Percentiles rank a stretch among this genome's conserved stretches.
These are phyloP conservation scores for Larimichthys polyactis DNA, from an alignment of 2,113 vertebrate species.

Conservation along the genomic window DNA sequence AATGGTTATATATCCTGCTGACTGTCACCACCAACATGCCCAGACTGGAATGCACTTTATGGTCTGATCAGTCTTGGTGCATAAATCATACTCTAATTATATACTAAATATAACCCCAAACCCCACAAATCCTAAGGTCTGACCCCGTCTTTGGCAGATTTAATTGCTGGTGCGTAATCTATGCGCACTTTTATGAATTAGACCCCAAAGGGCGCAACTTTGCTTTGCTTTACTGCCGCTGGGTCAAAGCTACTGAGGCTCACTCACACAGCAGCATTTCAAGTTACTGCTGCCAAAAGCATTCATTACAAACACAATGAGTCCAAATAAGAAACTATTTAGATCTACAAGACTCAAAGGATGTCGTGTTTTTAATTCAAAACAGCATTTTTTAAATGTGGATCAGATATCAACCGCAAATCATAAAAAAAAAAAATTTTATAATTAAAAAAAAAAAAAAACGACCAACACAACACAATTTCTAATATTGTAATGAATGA, in stretches of 20 bases:
- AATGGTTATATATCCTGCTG: not conserved
- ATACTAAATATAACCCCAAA: not conserved
- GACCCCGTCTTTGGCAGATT: no score
- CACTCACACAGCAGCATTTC: no score
- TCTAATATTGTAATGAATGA: not conserved
- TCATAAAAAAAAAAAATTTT: not conserved
- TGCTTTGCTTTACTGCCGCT: no score
- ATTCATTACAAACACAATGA: no score
- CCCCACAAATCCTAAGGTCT: not conserved
- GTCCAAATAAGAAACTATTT: not conserved
- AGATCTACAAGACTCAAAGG: no score
- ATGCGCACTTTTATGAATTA: not conserved
- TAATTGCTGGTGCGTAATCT: not conserved
- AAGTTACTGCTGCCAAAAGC: no score
- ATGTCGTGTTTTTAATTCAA: not conserved
- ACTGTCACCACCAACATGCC: not conserved
- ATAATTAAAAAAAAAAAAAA: not conserved
- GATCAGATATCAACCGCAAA: not conserved
- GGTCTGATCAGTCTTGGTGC: slow-evolving; percentile 3
- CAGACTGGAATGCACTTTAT: slow-evolving; percentile 8
- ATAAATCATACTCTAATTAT: not conserved
- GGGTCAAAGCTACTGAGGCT: no score
- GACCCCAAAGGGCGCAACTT: no score
- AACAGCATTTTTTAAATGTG: not conserved
- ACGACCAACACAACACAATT: not conserved